Conservation (phyloP, 2,797 vertebrate species). For the Craterocephalus amniculus region DNA sequence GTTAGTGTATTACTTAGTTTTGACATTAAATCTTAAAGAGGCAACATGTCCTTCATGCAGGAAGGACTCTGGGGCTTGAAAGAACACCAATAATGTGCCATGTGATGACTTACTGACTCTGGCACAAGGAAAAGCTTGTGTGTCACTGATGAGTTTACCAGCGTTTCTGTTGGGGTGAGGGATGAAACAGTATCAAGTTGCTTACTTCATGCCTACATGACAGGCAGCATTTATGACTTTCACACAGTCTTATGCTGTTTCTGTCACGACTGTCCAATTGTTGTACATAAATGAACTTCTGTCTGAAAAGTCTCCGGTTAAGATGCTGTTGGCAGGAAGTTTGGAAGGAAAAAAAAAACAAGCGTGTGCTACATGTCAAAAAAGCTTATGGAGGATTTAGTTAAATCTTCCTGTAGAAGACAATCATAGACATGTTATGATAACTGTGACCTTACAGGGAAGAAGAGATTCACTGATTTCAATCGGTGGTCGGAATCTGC, state of each 20-base stretch:
- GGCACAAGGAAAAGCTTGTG: conserved; percentile 3
- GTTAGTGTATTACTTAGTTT: not conserved
- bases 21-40: not conserved
- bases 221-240: not conserved
- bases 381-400: not conserved
- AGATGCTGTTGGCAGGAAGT: not conserved
- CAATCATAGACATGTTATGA: too few species aligned
- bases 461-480: too few species aligned
- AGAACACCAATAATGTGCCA: not conserved
- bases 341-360: too few species aligned
- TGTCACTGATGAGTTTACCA: not conserved
- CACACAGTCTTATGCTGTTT: not conserved
- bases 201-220: not conserved
- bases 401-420: not conserved
- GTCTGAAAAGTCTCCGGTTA: not conserved
- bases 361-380: too few species aligned
- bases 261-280: not conserved
- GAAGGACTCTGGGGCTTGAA: not conserved
- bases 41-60: not conserved
- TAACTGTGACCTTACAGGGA: too few species aligned
- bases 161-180: not conserved
- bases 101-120: not conserved
- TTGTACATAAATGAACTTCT: not conserved
- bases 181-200: not conserved
- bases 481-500: too few species aligned